Conservation (phyloP, 1,140 invertebrate genomes). For the Eulimnadia texana region DNA sequence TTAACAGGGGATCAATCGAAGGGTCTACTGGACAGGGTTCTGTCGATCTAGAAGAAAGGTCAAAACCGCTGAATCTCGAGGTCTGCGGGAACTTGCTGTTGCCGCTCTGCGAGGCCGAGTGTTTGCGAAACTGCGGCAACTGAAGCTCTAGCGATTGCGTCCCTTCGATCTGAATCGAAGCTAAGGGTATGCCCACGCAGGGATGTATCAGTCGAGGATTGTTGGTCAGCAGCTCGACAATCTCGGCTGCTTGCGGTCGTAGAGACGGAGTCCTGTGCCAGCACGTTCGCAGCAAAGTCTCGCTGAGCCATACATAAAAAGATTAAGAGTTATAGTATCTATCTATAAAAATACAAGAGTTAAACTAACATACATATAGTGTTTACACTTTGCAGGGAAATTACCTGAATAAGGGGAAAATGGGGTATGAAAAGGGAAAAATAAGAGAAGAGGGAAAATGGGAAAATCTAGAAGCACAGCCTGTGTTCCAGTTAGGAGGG, state of each 20-base stretch:
- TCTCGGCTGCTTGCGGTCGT: constrained; percentile 55
- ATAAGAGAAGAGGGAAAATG: no score
- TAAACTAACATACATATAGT: not conserved
- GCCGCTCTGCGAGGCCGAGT: constrained; percentile 4
- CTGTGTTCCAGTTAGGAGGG: no score
- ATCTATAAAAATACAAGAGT: not conserved
- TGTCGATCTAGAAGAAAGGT: not conserved
- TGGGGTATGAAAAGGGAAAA: no score
- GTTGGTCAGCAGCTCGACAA: constrained; percentile 61
- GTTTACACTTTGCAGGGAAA: no score
- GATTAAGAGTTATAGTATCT: not conserved
- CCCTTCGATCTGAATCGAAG: constrained; percentile 50
- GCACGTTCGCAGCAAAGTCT: constrained; percentile 55
- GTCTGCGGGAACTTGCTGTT: constrained; percentile 1
- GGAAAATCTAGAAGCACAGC: no score
- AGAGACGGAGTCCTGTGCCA: constrained; percentile 53
- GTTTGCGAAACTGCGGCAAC: constrained; percentile 22
- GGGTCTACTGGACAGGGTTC: not conserved
- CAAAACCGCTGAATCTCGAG: constrained; percentile 4
- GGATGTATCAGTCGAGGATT: constrained; percentile 60
- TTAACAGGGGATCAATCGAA: constrained; percentile 1
- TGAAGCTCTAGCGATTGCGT: constrained; percentile 39
- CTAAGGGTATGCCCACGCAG: constrained; percentile 56
- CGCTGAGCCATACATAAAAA: constrained; percentile 33
- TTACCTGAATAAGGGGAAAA: no score